Evolutionary conservation across 1,140 invertebrate genomes (phyloP).

Genomic region (Hyles vespertilio): DNA sequence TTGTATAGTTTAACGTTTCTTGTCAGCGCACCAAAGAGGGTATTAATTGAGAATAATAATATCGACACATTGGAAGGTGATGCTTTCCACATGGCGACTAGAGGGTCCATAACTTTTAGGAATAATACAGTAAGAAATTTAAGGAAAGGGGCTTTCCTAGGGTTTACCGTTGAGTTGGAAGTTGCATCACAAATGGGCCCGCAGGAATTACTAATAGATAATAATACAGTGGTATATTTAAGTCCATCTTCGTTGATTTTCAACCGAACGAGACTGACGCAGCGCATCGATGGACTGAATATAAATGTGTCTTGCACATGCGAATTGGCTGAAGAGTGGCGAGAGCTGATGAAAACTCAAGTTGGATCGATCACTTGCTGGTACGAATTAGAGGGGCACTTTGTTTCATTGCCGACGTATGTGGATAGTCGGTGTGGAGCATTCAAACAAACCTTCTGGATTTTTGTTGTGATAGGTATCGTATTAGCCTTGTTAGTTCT

Average conservation of each 20-base stretch:
- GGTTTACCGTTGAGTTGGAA: conserved; percentile 76
- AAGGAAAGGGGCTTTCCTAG: conserved; percentile 78
- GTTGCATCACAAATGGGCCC: conserved; percentile 41
- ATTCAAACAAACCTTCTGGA: conserved; percentile 67
- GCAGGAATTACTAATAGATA: conserved; percentile 79
- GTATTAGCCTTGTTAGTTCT: conserved; percentile 57
- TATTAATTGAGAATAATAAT: conserved; percentile 79
- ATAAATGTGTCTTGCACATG: conserved; percentile 80
- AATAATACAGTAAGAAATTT: conserved; percentile 79
- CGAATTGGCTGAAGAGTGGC: conserved; percentile 64
- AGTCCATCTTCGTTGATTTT: conserved; percentile 77
- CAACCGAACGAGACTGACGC: conserved; percentile 75
- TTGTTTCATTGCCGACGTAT: conserved; percentile 53
- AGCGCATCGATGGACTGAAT: conserved; percentile 77
- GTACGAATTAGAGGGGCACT: conserved; percentile 57
- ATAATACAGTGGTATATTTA: conserved; percentile 78
- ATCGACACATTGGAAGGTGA: conserved; percentile 79
- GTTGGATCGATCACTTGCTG: conserved; percentile 54
- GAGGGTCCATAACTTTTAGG: conserved; percentile 80
- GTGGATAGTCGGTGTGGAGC: conserved; percentile 53
- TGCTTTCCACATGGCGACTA: conserved; percentile 78
- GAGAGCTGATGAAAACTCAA: conserved; percentile 39
- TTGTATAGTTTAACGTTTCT: conserved; percentile 81
- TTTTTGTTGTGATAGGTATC: conserved; percentile 58
- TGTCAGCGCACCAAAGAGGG: conserved; percentile 75